These are phyloP conservation scores for Atethmia centrago DNA, from an alignment of 2,888 invertebrate genomes.

Conservation along the genomic window DNA sequence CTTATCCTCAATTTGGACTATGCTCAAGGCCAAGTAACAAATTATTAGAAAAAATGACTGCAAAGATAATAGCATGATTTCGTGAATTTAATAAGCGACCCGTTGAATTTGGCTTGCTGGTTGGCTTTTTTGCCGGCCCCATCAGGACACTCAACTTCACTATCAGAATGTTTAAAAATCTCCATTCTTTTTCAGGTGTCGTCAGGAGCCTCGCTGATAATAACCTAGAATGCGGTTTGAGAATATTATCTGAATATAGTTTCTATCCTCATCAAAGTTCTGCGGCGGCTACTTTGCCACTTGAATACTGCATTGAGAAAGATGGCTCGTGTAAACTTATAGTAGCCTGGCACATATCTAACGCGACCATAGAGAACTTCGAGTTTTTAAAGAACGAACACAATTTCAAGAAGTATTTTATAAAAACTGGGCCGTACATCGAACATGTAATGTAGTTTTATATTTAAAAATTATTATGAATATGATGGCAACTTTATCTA, in stretches of 20 bases:
- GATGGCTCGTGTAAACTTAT: slow-evolving; percentile 82
- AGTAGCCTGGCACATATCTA: slow-evolving; percentile 85
- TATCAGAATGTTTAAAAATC: neutral
- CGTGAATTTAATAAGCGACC: slow-evolving; percentile 11
- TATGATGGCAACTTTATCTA: neutral
- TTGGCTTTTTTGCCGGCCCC: neutral
- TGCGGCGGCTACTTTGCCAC: slow-evolving; percentile 69
- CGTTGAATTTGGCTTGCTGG: too few relatives aligned
- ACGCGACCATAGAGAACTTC: slow-evolving; percentile 82
- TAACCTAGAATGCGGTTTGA: slow-evolving; percentile 77
- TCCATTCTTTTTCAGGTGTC: slow-evolving; percentile 72
- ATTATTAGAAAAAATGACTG: slow-evolving; percentile 1
- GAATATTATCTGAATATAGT: slow-evolving; percentile 82
- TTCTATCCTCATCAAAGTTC: slow-evolving; percentile 79
- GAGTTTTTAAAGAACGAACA: slow-evolving; percentile 82
- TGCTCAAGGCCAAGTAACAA: slow-evolving; percentile 18
- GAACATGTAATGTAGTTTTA: slow-evolving; percentile 62
- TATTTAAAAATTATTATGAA: neutral
- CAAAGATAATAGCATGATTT: neutral
- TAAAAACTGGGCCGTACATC: slow-evolving; percentile 70
- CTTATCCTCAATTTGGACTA: slow-evolving; percentile 18
- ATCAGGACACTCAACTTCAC: neutral
- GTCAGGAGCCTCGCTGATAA: slow-evolving; percentile 79
- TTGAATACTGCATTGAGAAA: slow-evolving; percentile 82
- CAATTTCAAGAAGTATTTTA: slow-evolving; percentile 81